Percentiles rank a stretch among this genome's conserved stretches.
Conservation (phyloP, 2,113 vertebrate species). For the Sprattus sprattus region DNA sequence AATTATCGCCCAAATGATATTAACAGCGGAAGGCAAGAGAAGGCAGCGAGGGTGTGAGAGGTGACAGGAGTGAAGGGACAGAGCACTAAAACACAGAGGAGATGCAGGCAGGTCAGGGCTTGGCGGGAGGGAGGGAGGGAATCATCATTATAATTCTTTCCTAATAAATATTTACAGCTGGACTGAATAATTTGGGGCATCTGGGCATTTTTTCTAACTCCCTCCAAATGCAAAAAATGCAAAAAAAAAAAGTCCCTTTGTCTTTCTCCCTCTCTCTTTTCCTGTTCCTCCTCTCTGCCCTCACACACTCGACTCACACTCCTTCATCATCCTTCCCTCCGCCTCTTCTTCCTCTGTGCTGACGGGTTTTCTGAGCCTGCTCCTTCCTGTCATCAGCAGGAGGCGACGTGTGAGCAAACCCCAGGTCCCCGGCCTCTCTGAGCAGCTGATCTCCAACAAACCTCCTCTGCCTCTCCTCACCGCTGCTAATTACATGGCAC, state of each 20-base stretch:
- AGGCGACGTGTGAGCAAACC: not conserved
- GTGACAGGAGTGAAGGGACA: not conserved
- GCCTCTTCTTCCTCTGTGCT: not conserved
- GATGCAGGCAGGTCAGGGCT: not conserved
- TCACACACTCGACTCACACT: not conserved
- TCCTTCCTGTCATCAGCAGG: not conserved
- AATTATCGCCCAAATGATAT: constrained; percentile 56
- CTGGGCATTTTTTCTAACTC: not conserved
- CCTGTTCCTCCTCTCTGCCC: not conserved
- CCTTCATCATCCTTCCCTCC: not conserved
- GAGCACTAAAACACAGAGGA: not conserved
- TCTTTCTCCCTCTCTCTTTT: not conserved
- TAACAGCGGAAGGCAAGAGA: constrained; percentile 28
- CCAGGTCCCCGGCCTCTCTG: not conserved
- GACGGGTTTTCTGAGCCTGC: not conserved
- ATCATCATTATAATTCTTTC: not conserved
- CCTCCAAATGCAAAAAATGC: not conserved
- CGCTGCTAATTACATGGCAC: not conserved
- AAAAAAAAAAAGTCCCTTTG: not conserved
- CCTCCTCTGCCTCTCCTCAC: not conserved
- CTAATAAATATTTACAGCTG: not conserved
- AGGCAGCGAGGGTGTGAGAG: not conserved
- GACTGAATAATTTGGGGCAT: not conserved
- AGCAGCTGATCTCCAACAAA: not conserved
- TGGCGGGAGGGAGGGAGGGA: not conserved